phyloP scores from a whole-genome alignment of 92 coral and sea anemone genomes.

The Paramuricea clavata region DNA sequence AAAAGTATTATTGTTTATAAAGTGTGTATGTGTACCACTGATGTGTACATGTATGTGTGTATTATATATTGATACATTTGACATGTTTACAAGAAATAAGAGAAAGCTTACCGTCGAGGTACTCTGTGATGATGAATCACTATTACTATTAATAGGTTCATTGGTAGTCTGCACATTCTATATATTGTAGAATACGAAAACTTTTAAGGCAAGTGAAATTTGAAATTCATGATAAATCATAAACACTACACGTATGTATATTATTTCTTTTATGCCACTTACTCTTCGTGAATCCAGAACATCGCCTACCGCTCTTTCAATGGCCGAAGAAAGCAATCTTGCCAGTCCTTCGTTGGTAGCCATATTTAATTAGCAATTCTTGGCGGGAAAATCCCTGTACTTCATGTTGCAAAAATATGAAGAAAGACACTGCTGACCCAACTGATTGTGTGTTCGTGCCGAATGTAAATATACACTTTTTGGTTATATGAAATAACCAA shows the following conservation, averaged over 20 bases:
- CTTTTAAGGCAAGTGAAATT: background rate
- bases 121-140: background rate
- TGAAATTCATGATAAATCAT: background rate
- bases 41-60: background rate
- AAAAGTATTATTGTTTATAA: no score
- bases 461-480: background rate
- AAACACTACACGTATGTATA: background rate
- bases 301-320: background rate
- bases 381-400: conserved; percentile 2
- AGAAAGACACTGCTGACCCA: background rate
- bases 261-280: background rate
- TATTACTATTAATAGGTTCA: background rate
- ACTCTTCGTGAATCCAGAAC: background rate
- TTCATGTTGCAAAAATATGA: no score
- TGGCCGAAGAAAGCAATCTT: background rate
- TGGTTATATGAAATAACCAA: conserved; percentile 17
- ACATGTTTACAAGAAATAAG: background rate
- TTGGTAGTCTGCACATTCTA: background rate
- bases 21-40: no score
- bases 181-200: background rate
- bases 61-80: background rate
- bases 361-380: background rate
- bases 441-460: conserved; percentile 13
- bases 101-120: background rate
- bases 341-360: conserved; percentile 26